These are phyloP conservation scores for Blennius ocellaris DNA, from an alignment of 2,113 vertebrate species.

Conservation along the genomic window DNA sequence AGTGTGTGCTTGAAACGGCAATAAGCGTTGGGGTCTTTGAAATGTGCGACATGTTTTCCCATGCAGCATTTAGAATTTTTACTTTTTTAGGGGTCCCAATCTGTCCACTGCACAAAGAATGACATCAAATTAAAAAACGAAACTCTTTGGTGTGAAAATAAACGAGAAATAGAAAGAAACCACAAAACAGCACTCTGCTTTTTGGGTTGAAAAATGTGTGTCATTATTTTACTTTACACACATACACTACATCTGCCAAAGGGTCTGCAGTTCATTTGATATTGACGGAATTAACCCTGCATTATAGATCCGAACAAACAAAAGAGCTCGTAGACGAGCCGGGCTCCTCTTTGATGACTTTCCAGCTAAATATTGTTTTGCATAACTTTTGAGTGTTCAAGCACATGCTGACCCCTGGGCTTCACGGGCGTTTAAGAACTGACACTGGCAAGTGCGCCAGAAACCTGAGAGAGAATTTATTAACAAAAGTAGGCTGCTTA, in stretches of 20 bases:
- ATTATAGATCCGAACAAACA: slow-evolving; percentile 1
- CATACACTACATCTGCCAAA: slow-evolving; percentile 29
- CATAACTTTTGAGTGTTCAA: slow-evolving; percentile 38
- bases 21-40: slow-evolving; percentile 11
- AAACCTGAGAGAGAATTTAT: slow-evolving; percentile 77
- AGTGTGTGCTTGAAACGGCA: slow-evolving; percentile 46
- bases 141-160: too few species aligned
- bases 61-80: not conserved
- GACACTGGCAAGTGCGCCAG: slow-evolving; percentile 60
- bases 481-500: slow-evolving; percentile 85
- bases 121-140: too few species aligned
- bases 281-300: slow-evolving; percentile 35
- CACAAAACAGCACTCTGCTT: not conserved
- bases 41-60: not conserved
- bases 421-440: slow-evolving; percentile 49
- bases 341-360: slow-evolving; percentile 13
- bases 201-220: not conserved
- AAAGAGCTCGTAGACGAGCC: slow-evolving; percentile 15
- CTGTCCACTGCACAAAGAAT: not conserved
- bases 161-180: not conserved
- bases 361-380: slow-evolving; percentile 2
- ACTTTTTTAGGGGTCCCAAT: not conserved
- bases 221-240: slow-evolving; percentile 38
- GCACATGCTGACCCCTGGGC: slow-evolving; percentile 35
- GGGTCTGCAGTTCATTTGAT: slow-evolving; percentile 15